These are phyloP conservation scores for Caenorhabditis afra DNA, from an alignment of 2,888 invertebrate species.

Conservation along the genomic window DNA sequence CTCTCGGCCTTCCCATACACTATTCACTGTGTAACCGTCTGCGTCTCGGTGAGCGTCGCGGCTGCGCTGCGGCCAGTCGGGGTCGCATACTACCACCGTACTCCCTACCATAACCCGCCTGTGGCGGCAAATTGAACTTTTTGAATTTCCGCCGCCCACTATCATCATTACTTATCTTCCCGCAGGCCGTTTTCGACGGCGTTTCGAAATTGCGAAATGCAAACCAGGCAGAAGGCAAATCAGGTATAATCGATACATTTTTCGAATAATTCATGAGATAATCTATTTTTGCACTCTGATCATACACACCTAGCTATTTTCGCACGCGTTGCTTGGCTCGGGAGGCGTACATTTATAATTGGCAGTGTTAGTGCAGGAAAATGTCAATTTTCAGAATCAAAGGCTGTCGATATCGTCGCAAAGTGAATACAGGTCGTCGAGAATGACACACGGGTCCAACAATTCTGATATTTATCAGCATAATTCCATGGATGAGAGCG, in stretches of 20 bases:
- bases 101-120: constrained; percentile 30
- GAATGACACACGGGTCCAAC: constrained; percentile 36
- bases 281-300: no score
- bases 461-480: constrained; percentile 42
- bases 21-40: neutral
- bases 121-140: constrained; percentile 17
- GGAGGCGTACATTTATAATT: no score
- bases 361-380: neutral
- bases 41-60: constrained; percentile 19
- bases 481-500: constrained; percentile 40
- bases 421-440: neutral
- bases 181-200: neutral
- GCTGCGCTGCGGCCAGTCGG: constrained; percentile 28
- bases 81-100: constrained; percentile 31
- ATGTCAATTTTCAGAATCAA: constrained; percentile 4
- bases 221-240: neutral
- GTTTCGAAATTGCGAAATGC: neutral
- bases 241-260: constrained; percentile 2
- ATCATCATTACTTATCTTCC: neutral
- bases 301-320: no score
- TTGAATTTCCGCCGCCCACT: constrained; percentile 6
- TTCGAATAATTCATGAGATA: neutral
- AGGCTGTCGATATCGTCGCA: neutral
- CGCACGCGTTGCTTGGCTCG: no score
- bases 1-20: constrained; percentile 1